Base-by-base conservation (phyloP, 1,140 invertebrate species). In the Grapholita molesta region DNA sequence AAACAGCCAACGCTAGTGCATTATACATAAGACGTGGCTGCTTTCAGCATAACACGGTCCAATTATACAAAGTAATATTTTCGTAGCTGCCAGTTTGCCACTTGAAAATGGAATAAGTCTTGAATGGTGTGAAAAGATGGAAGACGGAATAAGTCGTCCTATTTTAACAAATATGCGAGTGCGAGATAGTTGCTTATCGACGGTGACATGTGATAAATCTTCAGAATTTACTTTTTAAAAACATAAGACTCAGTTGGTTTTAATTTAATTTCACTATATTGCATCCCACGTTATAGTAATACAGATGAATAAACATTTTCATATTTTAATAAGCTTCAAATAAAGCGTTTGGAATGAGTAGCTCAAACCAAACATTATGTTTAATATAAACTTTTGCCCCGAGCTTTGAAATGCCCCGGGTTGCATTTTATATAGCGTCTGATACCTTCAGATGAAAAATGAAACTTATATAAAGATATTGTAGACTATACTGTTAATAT, bases 261-360 rank as follows among this genome's bases (percentile, higher is more conserved):
- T 18, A 7, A 7, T 18, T 48, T 48, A n/a, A 48, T 48, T 48
- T 48, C 42, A 48, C 42, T 48, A 18, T 48, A 48, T 18, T 21
- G 15, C 42, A 21, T 3, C 18, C 42, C 42, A 48, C 42, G 55
- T 61, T 61, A 32, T 61, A 48, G 12, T 48, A 61, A 61, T 28
- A 21, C 25, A 25, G 23, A 55, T 30, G 55, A 18, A 15, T 61
- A 32, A 21, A 61, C 55, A 61, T 61, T 61, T 48, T 61, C 55
- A 61, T 61, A 28, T 61, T 61, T 61, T 61, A 61, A 61, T 61
- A 61, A 61, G 55, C 55, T 61, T 61, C 55, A 61, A 61, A 61
- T 61, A 28, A 61, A 61, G 55, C 55, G 55, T 7, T 61, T 6
- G 55, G 25, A 28, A 61, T 21, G 55, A 61, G 24, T 61, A 28